Base-by-base conservation (phyloP, 2,888 invertebrate genomes). In the Apomyelois bistriatella region DNA sequence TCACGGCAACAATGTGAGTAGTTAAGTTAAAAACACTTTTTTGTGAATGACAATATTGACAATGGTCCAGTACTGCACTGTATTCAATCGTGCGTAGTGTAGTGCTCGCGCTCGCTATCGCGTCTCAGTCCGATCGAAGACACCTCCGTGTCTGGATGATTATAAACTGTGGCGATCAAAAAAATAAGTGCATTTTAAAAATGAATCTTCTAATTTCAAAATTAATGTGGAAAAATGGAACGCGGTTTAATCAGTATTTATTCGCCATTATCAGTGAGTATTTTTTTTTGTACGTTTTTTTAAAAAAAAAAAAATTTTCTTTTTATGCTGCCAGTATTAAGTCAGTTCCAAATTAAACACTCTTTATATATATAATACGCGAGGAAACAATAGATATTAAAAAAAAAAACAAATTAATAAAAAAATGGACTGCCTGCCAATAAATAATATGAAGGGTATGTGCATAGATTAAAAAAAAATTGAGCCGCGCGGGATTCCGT, bases 201-300 rank as follows among this genome's bases (percentile, higher is more conserved):
- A 89, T 89, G 89, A 86, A 87, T 74, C 63, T 86, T 56, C 58
- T 89, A 65, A 61, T 85, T 40, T 72, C 78, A n/a, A 87, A 82
- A 68, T 57, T 87, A 9, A 74, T 78, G 76, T 85, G 83, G 82
- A 68, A 77, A 53, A 88, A 82, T 72, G 89, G 89, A 46, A 78
- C 78, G 48, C 70, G 89, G 56, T 76, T 89, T 55, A 87, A 87
- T 59, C 89, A 90, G 61, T 89, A 89, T 72, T 56, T 89, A 52
- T 86, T 89, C 56, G 88, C 88, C 3, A 74, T 82, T 55, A 72
- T 89, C 40, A 76, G 89, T 90, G 60, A 89, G 89, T 88, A 60
- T 52, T 54, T 55, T 53, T 56, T 54, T 56, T 57, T 53, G 46
- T 47, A 50, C 41, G 15, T 36, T 53, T 15, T 50, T 52, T 40